A percentile compares a stretch with the other conserved stretches of the same genome.
phyloP scores from a whole-genome alignment of 2,113 vertebrate species.

The Trichomycterus rosablanca region DNA sequence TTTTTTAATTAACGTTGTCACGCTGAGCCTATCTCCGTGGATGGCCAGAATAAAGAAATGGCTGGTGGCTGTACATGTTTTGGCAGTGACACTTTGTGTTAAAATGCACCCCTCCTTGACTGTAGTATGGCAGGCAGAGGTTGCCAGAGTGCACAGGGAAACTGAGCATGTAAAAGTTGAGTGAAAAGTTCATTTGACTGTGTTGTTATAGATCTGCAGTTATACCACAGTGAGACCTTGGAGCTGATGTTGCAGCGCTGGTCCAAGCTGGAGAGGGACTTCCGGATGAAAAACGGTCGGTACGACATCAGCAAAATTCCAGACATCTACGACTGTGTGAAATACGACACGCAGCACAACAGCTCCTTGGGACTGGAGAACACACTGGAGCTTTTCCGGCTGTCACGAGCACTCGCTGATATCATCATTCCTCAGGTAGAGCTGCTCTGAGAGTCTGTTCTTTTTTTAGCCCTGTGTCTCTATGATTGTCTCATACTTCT shows the following conservation, averaged over 20 bases:
- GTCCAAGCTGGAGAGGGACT: constrained; percentile 92
- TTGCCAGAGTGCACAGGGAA: too few relatives aligned
- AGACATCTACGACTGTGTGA: constrained; percentile 96
- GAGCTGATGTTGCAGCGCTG: constrained; percentile 96
- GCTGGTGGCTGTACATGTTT: neutral
- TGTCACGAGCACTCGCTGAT: constrained; percentile 89
- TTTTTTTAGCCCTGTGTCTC: too few relatives aligned
- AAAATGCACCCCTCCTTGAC: too few relatives aligned
- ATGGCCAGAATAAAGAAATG: too few relatives aligned
- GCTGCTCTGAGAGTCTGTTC: neutral
- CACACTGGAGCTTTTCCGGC: constrained; percentile 82
- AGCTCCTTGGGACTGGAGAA: constrained; percentile 78
- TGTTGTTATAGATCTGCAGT: constrained; percentile 74
- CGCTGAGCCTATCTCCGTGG: too few relatives aligned
- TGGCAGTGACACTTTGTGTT: too few relatives aligned
- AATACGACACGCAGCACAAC: constrained; percentile 95
- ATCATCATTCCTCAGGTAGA: constrained; percentile 92
- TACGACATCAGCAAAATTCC: constrained; percentile 99
- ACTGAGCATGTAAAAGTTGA: too few relatives aligned
- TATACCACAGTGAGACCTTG: constrained; percentile 93
- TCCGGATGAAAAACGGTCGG: constrained; percentile 86
- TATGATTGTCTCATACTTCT: too few relatives aligned
- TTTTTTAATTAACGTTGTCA: too few relatives aligned
- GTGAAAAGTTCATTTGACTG: neutral
- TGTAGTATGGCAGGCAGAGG: neutral